Conservation (phyloP, 1,140 invertebrate genomes). For the Nasonia longicornis region DNA sequence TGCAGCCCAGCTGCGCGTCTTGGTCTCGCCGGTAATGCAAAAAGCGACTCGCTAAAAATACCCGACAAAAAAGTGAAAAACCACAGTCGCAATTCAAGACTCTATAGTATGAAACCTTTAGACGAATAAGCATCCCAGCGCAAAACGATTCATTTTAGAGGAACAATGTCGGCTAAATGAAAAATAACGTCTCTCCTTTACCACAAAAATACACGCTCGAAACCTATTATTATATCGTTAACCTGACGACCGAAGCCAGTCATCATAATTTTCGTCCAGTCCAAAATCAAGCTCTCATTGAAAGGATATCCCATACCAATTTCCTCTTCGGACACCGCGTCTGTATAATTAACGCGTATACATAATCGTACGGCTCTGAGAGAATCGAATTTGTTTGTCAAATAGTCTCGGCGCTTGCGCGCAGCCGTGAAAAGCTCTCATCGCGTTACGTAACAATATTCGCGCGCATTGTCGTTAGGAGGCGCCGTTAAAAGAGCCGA, state of each 20-base stretch:
- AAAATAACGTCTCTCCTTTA: too few relatives aligned
- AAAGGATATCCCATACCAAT: too few relatives aligned
- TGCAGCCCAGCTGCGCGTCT: neutral
- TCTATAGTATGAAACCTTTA: neutral
- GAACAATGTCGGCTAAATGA: too few relatives aligned
- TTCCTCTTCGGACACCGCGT: too few relatives aligned
- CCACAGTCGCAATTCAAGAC: neutral
- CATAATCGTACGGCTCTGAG: neutral
- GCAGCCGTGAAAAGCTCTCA: neutral
- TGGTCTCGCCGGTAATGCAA: neutral
- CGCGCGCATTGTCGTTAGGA: neutral
- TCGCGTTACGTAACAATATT: conserved; percentile 14
- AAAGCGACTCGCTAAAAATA: conserved; percentile 6
- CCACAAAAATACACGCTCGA: too few relatives aligned
- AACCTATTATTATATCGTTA: too few relatives aligned
- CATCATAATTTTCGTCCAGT: too few relatives aligned
- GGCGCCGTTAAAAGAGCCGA: conserved; percentile 26
- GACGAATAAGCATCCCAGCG: too few relatives aligned
- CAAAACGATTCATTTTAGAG: too few relatives aligned
- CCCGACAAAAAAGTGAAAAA: neutral
- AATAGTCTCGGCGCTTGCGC: neutral
- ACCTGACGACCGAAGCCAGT: too few relatives aligned
- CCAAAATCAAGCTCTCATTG: too few relatives aligned
- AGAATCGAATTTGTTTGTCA: conserved; percentile 20
- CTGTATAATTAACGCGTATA: neutral